phyloP scores from a whole-genome alignment of 2,113 vertebrate genomes.

The Lagopus leucura region DNA sequence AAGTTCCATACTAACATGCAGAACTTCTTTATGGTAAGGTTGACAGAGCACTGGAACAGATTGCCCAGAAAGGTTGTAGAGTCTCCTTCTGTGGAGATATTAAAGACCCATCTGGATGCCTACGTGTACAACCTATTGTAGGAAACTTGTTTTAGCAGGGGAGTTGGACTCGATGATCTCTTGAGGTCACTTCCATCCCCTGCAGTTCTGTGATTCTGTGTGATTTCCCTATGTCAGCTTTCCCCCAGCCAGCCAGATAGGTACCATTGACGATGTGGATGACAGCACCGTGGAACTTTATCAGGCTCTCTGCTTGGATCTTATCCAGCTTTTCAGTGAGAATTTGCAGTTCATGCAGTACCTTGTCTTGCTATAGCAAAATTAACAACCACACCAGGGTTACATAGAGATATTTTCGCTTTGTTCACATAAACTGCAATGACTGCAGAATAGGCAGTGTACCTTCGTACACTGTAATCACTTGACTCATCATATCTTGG shows the following conservation, averaged over 20 bases:
- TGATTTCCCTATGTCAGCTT: not conserved
- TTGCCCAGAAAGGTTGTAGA: too few species aligned
- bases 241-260: not conserved
- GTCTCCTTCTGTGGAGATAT: too few species aligned
- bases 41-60: too few species aligned
- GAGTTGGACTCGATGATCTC: too few species aligned
- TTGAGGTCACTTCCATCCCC: too few species aligned
- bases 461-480: not conserved
- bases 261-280: not conserved
- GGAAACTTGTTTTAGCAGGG: too few species aligned
- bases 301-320: not conserved
- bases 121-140: too few species aligned
- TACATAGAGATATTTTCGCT: not conserved
- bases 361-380: not conserved
- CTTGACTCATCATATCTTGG: not conserved
- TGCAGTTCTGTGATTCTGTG: not conserved
- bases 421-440: not conserved
- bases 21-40: too few species aligned
- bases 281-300: not conserved
- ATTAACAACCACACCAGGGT: not conserved
- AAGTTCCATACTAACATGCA: too few species aligned
- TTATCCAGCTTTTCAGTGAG: not conserved
- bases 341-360: not conserved
- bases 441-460: not conserved
- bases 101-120: too few species aligned